A percentile compares a stretch with the other conserved stretches of the same genome.
These are phyloP conservation scores for Lobophora halterata DNA, from an alignment of 2,888 invertebrate genomes.

Conservation along the genomic window DNA sequence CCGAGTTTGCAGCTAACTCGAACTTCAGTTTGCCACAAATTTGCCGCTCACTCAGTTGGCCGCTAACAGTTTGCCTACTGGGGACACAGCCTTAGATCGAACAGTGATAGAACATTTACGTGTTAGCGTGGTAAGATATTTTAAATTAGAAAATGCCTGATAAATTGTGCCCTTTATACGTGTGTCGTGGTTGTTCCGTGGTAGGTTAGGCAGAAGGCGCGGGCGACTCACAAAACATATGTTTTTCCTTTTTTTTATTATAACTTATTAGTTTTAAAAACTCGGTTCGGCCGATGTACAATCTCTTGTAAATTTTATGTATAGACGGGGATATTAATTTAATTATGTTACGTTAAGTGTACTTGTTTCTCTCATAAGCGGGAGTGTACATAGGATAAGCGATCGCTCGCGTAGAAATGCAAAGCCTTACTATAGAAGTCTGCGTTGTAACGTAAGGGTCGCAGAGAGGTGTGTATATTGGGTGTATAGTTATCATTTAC, in stretches of 20 bases:
- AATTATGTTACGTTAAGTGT: constrained; percentile 64
- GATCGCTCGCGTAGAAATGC: constrained; percentile 53
- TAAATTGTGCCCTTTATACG: constrained; percentile 35
- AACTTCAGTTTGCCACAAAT: too few relatives aligned
- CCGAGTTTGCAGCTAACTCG: too few relatives aligned
- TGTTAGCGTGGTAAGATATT: constrained; percentile 18
- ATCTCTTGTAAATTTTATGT: constrained; percentile 77
- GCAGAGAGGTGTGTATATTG: constrained; percentile 74
- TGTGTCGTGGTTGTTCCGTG: constrained; percentile 57
- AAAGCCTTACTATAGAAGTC: constrained; percentile 64
- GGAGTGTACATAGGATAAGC: constrained; percentile 39
- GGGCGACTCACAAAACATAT: constrained; percentile 31
- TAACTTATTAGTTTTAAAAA: constrained; percentile 59
- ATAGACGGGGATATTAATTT: constrained; percentile 78
- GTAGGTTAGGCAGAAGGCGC: constrained; percentile 31
- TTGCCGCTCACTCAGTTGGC: too few relatives aligned
- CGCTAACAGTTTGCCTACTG: too few relatives aligned
- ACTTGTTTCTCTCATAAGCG: constrained; percentile 59
- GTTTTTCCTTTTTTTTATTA: constrained; percentile 39
- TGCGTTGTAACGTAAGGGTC: constrained; percentile 72
- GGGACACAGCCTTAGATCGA: constrained; percentile 12
- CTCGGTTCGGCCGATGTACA: constrained; percentile 65
- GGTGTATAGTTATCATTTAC: constrained; percentile 76
- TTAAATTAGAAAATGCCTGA: constrained; percentile 29
- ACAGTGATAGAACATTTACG: constrained; percentile 11